These are phyloP conservation scores for Ditula angustiorana DNA, from an alignment of 2,888 invertebrate genomes.

Conservation along the genomic window DNA sequence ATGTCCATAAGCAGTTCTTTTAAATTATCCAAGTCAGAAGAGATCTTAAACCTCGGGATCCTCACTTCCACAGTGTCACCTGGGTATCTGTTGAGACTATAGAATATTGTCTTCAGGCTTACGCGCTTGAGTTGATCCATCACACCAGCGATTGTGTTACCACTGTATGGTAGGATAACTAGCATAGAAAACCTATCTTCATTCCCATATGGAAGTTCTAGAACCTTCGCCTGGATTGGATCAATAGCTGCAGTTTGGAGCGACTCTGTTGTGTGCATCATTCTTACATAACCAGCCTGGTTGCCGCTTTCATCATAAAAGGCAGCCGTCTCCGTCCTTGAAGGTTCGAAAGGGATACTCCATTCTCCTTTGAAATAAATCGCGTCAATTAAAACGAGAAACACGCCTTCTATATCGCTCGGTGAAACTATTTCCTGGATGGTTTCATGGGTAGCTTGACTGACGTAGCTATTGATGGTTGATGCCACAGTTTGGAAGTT, in stretches of 20 bases:
- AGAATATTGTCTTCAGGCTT: conserved; percentile 76
- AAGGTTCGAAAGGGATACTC: conserved; percentile 58
- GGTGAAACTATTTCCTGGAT: conserved; percentile 67
- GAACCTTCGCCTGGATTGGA: conserved; percentile 57
- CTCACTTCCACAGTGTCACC: conserved; percentile 80
- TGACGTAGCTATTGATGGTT: conserved; percentile 66
- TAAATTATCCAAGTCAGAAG: conserved; percentile 74
- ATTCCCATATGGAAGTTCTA: conserved; percentile 71
- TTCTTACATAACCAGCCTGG: conserved; percentile 65
- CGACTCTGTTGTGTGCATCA: conserved; percentile 58
- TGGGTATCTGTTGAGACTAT: conserved; percentile 62
- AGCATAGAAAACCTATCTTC: conserved; percentile 86
- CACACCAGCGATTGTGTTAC: conserved; percentile 70
- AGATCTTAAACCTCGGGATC: conserved; percentile 86
- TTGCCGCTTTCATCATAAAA: conserved; percentile 63
- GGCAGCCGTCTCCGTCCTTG: conserved; percentile 58
- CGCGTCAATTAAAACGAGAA: conserved; percentile 65
- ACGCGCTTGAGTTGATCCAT: conserved; percentile 76
- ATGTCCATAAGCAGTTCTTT: conserved; percentile 76
- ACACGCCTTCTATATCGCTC: conserved; percentile 57
- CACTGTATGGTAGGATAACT: conserved; percentile 84
- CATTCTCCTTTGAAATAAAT: conserved; percentile 73
- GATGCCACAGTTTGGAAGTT: conserved; percentile 54
- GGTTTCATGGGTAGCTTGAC: conserved; percentile 60
- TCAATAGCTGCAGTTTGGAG: conserved; percentile 55